These are phyloP conservation scores for Synanthedon myopaeformis DNA, from an alignment of 2,888 invertebrate species.

Conservation along the genomic window DNA sequence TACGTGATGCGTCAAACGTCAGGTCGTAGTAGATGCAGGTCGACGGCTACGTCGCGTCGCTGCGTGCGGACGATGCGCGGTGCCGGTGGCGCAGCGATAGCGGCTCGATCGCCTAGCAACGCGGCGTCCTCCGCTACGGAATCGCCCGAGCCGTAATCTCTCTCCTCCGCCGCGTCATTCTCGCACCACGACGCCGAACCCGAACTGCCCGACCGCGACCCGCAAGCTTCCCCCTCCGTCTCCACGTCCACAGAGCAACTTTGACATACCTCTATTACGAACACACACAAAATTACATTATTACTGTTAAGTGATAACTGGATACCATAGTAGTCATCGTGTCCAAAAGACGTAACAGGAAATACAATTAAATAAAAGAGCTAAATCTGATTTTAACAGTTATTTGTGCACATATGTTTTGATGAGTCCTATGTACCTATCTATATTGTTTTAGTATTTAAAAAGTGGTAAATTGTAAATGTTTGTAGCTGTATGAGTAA, in stretches of 20 bases:
- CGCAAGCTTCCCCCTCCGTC: conserved; percentile 53
- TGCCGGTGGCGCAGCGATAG: conserved; percentile 22
- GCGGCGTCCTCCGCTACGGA: conserved; percentile 64
- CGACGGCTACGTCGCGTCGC: conserved; percentile 58
- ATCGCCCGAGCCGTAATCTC: conserved; percentile 67
- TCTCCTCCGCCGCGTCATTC: conserved; percentile 47
- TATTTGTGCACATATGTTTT: no score
- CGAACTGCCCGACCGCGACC: conserved; percentile 48
- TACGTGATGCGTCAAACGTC: conserved; percentile 33
- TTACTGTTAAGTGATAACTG: neutral
- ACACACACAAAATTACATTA: conserved; percentile 12
- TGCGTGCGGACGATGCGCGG: conserved; percentile 39
- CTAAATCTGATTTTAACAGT: no score
- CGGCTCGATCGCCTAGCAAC: conserved; percentile 37
- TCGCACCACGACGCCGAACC: conserved; percentile 67
- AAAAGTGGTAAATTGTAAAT: no score
- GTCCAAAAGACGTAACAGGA: neutral
- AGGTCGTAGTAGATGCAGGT: conserved; percentile 57
- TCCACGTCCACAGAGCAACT: conserved; percentile 61
- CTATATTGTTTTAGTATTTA: no score
- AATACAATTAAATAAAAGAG: no score
- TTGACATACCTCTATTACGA: conserved; percentile 53
- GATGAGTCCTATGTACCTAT: no score
- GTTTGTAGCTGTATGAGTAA: no score
- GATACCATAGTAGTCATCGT: neutral